These are phyloP conservation scores for Coptodon bakossiorum DNA, from an alignment of 2,113 vertebrate genomes.

Conservation along the genomic window DNA sequence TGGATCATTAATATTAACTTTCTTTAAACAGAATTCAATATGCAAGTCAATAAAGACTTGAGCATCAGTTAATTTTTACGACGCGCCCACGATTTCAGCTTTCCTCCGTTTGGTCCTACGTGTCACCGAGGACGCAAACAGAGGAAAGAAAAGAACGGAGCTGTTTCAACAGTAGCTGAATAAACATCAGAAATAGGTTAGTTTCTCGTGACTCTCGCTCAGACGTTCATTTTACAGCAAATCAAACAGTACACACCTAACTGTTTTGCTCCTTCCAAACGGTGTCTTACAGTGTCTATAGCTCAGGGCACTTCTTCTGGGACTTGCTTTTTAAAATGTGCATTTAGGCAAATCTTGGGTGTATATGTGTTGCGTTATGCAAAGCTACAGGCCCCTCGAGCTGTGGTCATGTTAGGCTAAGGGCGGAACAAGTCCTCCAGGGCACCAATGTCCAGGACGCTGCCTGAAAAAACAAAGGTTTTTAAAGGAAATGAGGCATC, in stretches of 20 bases:
- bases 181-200: conserved; percentile 38
- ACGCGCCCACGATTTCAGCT: background rate
- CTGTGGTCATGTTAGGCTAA: conserved; percentile 65
- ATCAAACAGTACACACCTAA: conserved; percentile 61
- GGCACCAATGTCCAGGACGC: conserved; percentile 42
- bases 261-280: conserved; percentile 25
- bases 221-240: background rate
- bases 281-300: conserved; percentile 45
- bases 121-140: background rate
- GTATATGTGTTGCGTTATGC: conserved; percentile 49
- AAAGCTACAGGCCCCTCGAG: conserved; percentile 30
- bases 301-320: conserved; percentile 52
- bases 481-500: conserved; percentile 56
- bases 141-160: background rate
- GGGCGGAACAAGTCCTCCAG: conserved; percentile 36
- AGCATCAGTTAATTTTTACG: conserved; percentile 44
- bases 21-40: conserved; percentile 61
- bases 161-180: conserved; percentile 41
- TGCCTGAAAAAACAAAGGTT: conserved; percentile 43
- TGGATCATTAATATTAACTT: conserved; percentile 67
- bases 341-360: conserved; percentile 56
- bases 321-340: conserved; percentile 52
- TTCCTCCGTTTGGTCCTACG: background rate
- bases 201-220: conserved; percentile 24
- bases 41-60: conserved; percentile 50